phyloP scores from a whole-genome alignment of 2,113 vertebrate species.

The Sphyrna mokarran region DNA sequence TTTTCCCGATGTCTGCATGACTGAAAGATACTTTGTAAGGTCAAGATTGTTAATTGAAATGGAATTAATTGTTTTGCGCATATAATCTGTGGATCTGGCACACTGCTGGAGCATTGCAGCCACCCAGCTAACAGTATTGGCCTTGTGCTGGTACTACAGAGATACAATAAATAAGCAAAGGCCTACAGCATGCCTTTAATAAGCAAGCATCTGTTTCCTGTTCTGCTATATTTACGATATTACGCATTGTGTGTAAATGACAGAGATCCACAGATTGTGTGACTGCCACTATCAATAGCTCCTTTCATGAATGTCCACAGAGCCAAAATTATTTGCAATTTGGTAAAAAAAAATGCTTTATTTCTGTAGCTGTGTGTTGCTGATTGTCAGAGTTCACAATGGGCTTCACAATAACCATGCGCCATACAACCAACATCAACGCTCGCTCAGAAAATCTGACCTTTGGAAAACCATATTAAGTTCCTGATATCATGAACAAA shows the following conservation, averaged over 20 bases:
- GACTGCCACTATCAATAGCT: conserved; percentile 21
- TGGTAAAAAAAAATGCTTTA: conserved; percentile 1
- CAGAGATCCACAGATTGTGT: conserved; percentile 18
- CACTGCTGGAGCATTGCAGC: background rate
- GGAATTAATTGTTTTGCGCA: background rate
- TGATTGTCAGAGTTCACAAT: background rate
- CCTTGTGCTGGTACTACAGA: background rate
- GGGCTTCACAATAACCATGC: background rate
- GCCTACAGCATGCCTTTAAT: background rate
- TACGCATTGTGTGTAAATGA: conserved; percentile 17
- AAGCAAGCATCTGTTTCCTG: conserved; percentile 31
- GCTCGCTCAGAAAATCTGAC: background rate
- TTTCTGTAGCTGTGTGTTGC: background rate
- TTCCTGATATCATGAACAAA: background rate
- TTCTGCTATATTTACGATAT: background rate
- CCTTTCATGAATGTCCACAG: background rate
- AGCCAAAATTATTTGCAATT: background rate
- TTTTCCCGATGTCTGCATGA: background rate
- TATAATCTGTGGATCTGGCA: conserved; percentile 26
- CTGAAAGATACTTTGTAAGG: conserved; percentile 10
- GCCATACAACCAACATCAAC: background rate
- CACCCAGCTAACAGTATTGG: background rate
- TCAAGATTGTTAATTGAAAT: conserved; percentile 17
- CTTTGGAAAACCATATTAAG: background rate
- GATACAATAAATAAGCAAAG: conserved; percentile 1